Evolutionary conservation across 2,113 vertebrate species (phyloP).

Genomic region (Pelmatolapia mariae): DNA sequence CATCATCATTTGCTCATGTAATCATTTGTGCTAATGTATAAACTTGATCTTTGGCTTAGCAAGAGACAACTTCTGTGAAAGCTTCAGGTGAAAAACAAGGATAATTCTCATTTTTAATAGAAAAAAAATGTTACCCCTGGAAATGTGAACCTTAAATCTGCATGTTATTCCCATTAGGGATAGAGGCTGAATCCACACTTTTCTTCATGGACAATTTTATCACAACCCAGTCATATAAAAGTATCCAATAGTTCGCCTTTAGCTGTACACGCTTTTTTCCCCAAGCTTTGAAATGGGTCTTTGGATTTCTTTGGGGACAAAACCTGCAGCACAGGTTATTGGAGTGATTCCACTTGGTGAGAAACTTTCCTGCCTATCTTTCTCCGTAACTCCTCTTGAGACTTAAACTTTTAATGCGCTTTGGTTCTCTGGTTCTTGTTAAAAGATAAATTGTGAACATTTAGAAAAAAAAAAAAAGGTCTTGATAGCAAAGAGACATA

Average conservation of each 20-base stretch:
- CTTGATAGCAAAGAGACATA: neutral
- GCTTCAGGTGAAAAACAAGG: neutral
- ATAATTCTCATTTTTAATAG: neutral
- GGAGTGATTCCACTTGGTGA: neutral
- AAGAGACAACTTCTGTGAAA: neutral
- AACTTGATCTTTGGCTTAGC: neutral
- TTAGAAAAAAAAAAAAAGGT: neutral
- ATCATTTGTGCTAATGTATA: neutral
- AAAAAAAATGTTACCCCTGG: neutral
- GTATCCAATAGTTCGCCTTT: neutral
- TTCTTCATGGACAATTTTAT: neutral
- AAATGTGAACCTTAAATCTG: neutral
- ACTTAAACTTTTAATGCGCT: neutral
- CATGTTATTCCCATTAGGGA: neutral
- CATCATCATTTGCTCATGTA: neutral
- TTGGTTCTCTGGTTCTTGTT: conserved; percentile 3
- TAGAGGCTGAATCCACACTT: neutral
- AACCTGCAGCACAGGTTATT: neutral
- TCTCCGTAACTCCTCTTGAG: neutral
- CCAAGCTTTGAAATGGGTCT: neutral
- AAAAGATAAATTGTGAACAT: conserved; percentile 24
- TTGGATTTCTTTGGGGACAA: neutral
- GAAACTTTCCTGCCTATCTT: conserved; percentile 3
- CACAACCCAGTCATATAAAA: neutral
- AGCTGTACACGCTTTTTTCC: neutral